Percentiles rank a stretch among this genome's conserved stretches.
Evolutionary conservation across 1,140 invertebrate species (phyloP).

Genomic region (Batillaria attramentaria): DNA sequence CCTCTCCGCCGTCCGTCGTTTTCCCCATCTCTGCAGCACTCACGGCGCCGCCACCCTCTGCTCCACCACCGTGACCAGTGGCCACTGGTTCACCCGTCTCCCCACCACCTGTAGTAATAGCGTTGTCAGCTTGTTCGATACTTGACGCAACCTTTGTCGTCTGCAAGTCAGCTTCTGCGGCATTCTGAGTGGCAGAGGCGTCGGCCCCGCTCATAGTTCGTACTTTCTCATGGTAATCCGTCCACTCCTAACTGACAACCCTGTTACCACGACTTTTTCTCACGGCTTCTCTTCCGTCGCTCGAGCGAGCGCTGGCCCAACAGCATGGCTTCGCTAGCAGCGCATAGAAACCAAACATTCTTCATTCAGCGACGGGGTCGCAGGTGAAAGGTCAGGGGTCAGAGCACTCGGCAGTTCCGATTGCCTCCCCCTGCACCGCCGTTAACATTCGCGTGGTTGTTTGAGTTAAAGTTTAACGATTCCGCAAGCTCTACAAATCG

Average conservation of each 20-base stretch:
- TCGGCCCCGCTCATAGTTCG: constrained; percentile 13
- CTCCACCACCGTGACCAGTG: background rate
- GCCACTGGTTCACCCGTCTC: background rate
- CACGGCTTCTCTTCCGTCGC: background rate
- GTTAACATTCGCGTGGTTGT: no score
- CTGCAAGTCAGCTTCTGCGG: background rate
- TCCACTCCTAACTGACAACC: background rate
- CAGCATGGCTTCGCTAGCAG: constrained; percentile 40
- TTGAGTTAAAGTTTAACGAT: no score
- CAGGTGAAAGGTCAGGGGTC: constrained; percentile 3
- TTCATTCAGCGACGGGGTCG: constrained; percentile 24
- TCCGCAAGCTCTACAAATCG: no score
- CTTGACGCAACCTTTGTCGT: background rate
- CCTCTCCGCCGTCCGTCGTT: constrained; percentile 12
- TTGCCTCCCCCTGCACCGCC: constrained; percentile 31
- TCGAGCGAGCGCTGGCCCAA: background rate
- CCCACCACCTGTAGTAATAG: no score
- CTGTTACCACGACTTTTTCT: background rate
- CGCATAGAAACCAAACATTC: constrained; percentile 51
- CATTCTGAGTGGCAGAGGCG: background rate
- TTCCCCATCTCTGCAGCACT: constrained; percentile 22
- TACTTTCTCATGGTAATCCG: background rate
- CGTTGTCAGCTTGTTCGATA: background rate
- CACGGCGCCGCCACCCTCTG: background rate
- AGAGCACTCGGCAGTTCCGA: constrained; percentile 2